Evolutionary conservation across 1,140 invertebrate genomes (phyloP).

Genomic region (Heliconius congener): DNA sequence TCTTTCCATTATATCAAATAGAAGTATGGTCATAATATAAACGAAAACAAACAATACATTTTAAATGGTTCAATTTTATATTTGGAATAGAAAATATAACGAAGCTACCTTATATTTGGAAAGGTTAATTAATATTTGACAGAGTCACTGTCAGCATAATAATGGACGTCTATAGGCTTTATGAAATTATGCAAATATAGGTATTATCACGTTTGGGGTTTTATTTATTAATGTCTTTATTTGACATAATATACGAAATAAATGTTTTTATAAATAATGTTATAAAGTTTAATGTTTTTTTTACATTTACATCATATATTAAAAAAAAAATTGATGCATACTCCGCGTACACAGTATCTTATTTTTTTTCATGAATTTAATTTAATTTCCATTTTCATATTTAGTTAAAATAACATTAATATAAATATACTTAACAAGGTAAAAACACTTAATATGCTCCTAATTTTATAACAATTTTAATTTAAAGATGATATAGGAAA

Average conservation of each 20-base stretch:
- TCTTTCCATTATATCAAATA: neutral
- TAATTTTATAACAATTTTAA: too few relatives aligned
- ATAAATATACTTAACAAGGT: too few relatives aligned
- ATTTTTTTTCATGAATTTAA: too few relatives aligned
- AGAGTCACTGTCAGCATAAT: constrained; percentile 13
- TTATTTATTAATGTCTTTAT: neutral
- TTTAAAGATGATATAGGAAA: too few relatives aligned
- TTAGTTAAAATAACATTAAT: too few relatives aligned
- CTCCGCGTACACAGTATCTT: too few relatives aligned
- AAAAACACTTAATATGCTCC: too few relatives aligned
- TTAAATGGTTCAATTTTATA: constrained; percentile 9
- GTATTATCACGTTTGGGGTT: neutral
- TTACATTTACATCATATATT: too few relatives aligned
- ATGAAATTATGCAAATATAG: constrained; percentile 10
- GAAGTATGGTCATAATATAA: neutral
- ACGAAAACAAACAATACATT: neutral
- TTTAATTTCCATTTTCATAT: too few relatives aligned
- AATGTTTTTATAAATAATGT: neutral
- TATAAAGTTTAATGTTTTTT: too few relatives aligned
- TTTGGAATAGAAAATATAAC: neutral
- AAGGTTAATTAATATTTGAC: constrained; percentile 24
- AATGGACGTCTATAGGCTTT: constrained; percentile 4
- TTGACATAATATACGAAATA: neutral
- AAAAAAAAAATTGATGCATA: too few relatives aligned
- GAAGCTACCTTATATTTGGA: constrained; percentile 13